Base-by-base conservation (phyloP, 1,140 invertebrate genomes). In the Procambarus clarkii region DNA sequence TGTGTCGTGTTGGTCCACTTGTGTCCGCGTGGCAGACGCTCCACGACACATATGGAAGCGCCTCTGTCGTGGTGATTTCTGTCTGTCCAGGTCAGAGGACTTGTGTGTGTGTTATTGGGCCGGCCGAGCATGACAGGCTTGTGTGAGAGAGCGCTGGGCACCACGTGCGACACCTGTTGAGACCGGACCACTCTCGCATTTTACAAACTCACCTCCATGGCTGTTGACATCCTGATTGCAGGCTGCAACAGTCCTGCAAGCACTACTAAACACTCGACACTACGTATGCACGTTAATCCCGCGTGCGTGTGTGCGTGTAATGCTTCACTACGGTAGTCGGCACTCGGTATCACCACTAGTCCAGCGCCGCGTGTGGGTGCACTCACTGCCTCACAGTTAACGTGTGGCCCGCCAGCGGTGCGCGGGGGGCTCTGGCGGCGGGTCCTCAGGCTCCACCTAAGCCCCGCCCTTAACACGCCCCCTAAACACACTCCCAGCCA, bases 361-460 rank as follows among this genome's bases (percentile, higher is more conserved):
- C 60, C 76, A 78, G 24, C 34, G 89, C 82, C 76, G 76, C 89
- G 89, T 91, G 89, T 91, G 89, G 82, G 76, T 85, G 76, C 89
- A 77, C 89, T 85, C 89, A 77, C 89, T 85, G 89, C 74, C 82
- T 91, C 77, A 91, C 89, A 60, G 83, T 79, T 45, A 86, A 85
- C 82, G 89, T 91, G 89, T 91, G 89, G 82, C 89, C 88, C 89
- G 89, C 82, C 83, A 91, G 89, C 89, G 89, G 74, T 80, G 82
- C 82, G 82, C 71, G 89, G 89, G 89, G 89, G 89, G 89, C 89
- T 91, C 89, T 91, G 46, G 81, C 82, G 89, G 89, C 89, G 83
- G 76, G n/a, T 91, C 89, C 89, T 54, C 54, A 79, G 89, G 89
- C 89, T 91, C 82, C 89, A 48, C 76, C 58, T 69, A 76, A 18